Percentiles rank a stretch among this genome's conserved stretches.
These are phyloP conservation scores for Siniperca obscura DNA, from an alignment of 2,797 vertebrate species.

Conservation along the genomic window DNA sequence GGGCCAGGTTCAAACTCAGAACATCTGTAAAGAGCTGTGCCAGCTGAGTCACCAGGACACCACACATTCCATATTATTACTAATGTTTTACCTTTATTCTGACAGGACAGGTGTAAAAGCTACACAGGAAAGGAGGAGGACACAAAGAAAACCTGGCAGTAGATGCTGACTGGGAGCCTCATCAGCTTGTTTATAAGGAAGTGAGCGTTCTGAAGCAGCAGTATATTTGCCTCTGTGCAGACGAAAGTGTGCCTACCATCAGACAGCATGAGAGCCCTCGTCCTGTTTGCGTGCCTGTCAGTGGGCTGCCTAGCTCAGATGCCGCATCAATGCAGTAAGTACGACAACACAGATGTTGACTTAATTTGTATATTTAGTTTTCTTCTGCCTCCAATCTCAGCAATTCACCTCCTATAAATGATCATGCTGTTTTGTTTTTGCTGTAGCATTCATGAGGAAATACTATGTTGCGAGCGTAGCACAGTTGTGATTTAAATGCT, in stretches of 20 bases:
- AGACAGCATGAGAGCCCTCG: conserved; percentile 58
- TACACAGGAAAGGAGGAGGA: background rate
- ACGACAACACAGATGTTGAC: background rate
- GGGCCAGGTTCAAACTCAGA: background rate
- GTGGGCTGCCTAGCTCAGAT: conserved; percentile 60
- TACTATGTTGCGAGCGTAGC: background rate
- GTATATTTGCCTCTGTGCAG: background rate
- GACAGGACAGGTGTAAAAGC: background rate
- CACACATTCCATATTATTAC: too few relatives aligned
- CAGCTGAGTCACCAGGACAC: too few relatives aligned
- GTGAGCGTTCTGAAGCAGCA: conserved; percentile 3
- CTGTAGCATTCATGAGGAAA: background rate
- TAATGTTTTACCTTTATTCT: background rate
- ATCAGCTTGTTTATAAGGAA: conserved; percentile 49
- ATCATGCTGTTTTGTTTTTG: background rate
- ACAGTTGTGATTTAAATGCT: background rate
- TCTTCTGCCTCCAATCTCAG: background rate
- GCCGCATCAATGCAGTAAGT: conserved; percentile 79
- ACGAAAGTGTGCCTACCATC: background rate
- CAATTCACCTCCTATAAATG: background rate
- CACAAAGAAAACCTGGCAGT: conserved; percentile 43
- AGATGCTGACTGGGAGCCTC: conserved; percentile 9
- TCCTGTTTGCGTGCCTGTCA: conserved; percentile 59
- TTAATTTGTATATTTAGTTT: background rate
- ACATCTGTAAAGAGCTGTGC: too few relatives aligned